Percentiles rank a stretch among this genome's conserved stretches.
These are phyloP conservation scores for Mastomys coucha DNA, from an alignment of 2,113 vertebrate species.

Conservation along the genomic window DNA sequence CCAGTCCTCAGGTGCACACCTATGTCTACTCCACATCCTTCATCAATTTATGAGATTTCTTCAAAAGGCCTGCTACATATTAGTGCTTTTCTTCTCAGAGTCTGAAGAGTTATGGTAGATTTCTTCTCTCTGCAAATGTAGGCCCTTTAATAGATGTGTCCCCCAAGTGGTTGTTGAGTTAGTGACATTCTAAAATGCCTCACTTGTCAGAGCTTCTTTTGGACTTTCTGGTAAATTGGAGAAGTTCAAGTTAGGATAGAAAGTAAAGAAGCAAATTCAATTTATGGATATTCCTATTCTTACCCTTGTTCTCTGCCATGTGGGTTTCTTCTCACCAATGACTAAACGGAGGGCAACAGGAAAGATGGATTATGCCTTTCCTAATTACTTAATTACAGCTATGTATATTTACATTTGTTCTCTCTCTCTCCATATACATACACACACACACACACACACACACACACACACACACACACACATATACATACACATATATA, in stretches of 20 bases:
- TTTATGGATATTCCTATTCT: not conserved
- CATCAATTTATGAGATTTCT: constrained; percentile 28
- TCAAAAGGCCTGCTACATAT: not conserved
- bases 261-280: not conserved
- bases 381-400: constrained; percentile 50
- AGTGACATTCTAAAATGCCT: not conserved
- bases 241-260: constrained; percentile 25
- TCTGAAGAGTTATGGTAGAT: not conserved
- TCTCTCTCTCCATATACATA: too few relatives aligned
- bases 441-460: too few relatives aligned
- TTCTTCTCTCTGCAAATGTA: not conserved
- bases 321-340: constrained; percentile 11
- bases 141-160: not conserved
- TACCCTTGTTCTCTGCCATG: not conserved
- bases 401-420: constrained; percentile 54
- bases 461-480: too few relatives aligned
- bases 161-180: not conserved
- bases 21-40: not conserved
- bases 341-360: constrained; percentile 41
- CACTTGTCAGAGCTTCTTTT: not conserved
- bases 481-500: not conserved
- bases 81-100: not conserved
- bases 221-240: not conserved
- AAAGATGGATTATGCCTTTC: constrained; percentile 11
- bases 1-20: not conserved